Evolutionary conservation across 1,140 invertebrate species (phyloP).

Genomic region (Listronotus oregonensis): DNA sequence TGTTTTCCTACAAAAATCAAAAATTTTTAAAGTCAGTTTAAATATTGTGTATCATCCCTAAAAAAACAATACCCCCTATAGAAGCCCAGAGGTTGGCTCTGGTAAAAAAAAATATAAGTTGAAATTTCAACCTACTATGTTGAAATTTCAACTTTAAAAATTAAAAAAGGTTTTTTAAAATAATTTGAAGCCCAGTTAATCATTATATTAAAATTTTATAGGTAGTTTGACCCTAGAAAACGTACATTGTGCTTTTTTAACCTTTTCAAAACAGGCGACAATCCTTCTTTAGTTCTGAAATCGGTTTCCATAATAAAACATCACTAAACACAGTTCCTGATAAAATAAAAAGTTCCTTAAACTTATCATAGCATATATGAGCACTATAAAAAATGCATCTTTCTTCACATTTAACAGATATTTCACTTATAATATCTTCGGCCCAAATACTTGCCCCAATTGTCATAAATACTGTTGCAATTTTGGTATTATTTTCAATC

Average conservation of each 20-base stretch:
- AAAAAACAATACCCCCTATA: no score
- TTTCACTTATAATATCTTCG: constrained; percentile 45
- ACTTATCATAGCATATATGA: constrained; percentile 56
- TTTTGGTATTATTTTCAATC: constrained; percentile 46
- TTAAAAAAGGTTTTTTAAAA: no score
- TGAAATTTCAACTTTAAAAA: no score
- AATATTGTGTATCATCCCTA: no score
- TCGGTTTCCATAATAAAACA: constrained; percentile 66
- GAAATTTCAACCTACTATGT: no score
- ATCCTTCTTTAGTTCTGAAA: constrained; percentile 32
- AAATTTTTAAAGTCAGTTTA: no score
- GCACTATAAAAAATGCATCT: constrained; percentile 60
- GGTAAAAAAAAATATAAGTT: no score
- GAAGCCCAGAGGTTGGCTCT: no score
- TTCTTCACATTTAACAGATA: constrained; percentile 48
- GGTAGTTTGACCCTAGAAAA: constrained; percentile 16
- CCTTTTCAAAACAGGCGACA: constrained; percentile 58
- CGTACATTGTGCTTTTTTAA: constrained; percentile 67
- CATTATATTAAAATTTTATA: no score
- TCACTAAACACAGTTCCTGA: constrained; percentile 73
- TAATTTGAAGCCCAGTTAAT: no score
- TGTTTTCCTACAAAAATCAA: no score
- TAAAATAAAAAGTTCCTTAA: constrained; percentile 61
- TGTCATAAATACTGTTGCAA: constrained; percentile 51
- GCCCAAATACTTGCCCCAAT: constrained; percentile 49